Base-by-base conservation (phyloP, 2,113 vertebrate species). In the Desmodus rotundus region DNA sequence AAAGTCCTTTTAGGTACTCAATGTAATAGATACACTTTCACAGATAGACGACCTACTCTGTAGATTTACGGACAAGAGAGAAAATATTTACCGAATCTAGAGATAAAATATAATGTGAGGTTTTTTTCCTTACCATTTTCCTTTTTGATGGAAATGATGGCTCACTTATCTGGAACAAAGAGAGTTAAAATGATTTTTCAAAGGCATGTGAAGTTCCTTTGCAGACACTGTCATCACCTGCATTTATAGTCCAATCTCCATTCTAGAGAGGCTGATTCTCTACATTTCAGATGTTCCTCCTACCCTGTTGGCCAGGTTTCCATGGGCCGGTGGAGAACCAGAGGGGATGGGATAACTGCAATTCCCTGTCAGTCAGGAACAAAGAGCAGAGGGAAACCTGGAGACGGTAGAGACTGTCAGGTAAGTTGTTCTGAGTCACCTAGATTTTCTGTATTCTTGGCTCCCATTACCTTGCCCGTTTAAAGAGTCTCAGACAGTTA, bases 131-230 rank as follows among this genome's bases (percentile, higher is more conserved):
- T 98, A 99, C 99, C 99, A 98, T 83, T 96, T 90, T 97, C 5
- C 98, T 97, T 96, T 98, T 98, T 3, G 97, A 97, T 74, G 96
- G 81, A 67, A 93, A 91, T 0, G 97, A 96, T 19, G 98, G 96
- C 7, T 98, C 97, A 97, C 98, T 98, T 98, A 99, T 98, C 99
- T 99, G 89, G 47, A 97, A 93, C 0, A 84, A 94, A 97, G 97
- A 86, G 20, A 94, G 90, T 2, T 93, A 67, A 82, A 56, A 83
- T 58, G 87, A 82, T 20, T 98, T 93, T 93, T 91, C 41, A 88
- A 72, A 63, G 24, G 33, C 11, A 12, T 58, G 33, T 63, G n/a
- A 93, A 58, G 17, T 20, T 74, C 76, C 54, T 94, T 50, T 78
- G 12, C 14, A 89, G 94, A 58, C 50, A 67, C 47, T 95, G 67